Evolutionary conservation across 2,113 vertebrate species (phyloP), one percentile per base, ranked within the genome.

Genomic region (Merops nubicus): DNA sequence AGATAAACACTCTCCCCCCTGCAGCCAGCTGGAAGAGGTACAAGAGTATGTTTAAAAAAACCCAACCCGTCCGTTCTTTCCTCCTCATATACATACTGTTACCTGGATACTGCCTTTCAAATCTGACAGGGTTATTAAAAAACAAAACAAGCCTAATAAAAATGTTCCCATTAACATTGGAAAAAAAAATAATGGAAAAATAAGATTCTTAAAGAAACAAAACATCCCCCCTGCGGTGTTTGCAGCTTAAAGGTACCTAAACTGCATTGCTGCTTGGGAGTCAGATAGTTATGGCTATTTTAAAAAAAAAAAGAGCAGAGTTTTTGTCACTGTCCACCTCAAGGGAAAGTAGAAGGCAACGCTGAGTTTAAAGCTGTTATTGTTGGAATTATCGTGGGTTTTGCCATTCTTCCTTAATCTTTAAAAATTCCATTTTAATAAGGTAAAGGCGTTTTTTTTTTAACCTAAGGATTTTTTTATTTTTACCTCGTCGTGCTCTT

Each of bases 41-140:
- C 92, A 81, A 57, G 68, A 70, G 80, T 26, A 80, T 15, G 28
- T 85, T 78, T 43, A 15, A 84, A 94, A 83, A 67, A 53, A 57
- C 33, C 63, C 67, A 29, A 3, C 64, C 83, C 83, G 88, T 51
- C 93, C 77, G 14, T 64, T 96, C 81, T 63, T 79, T 81, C 93
- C 63, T 81, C 74, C 80, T 97, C 88, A 82, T 78, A 92, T 76
- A 70, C 89, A 85, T 62, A 89, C 25, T 23, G 92, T 95, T 96
- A 97, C 96, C 91, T 97, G 91, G 95, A 97, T 95, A 96, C 97
- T 89, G 85, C 90, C 88, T 88, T 88, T 96, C 95, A 70, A 91
- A 88, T 43, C 92, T 96, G 95, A 79, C 65, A 89, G 64, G 56
- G 91, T 83, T 88, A 91, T 95, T 89, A 74, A 91, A 95, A 93